Evolutionary conservation across 2,113 vertebrate genomes (phyloP), one percentile per base, ranked within the genome.

Genomic region (Alligator sinensis): DNA sequence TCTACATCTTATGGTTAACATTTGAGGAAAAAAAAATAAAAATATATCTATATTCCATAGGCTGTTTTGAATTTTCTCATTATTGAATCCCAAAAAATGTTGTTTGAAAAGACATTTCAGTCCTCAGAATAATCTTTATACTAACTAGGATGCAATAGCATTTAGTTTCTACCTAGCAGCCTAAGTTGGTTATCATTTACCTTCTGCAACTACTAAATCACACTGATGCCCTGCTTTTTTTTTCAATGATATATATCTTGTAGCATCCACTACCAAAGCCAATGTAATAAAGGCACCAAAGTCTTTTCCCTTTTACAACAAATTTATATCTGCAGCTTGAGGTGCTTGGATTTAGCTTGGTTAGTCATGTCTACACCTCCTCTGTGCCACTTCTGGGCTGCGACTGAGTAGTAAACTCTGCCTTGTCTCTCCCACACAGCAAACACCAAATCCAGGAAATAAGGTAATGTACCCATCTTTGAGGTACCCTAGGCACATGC

Each of bases 261-360:
- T 88, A 61, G 59, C 75, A 11, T 5, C 16, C 11, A 78, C 3
- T 18, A 21, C 63, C 22, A 88, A 83, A 86, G 61, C 57, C 94
- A 82, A 87, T 76, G 25, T 30, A 55, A 17, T 7, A 54, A 58
- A 22, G 25, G 3, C 47, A 64, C 61, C 11, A 60, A 5, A 64
- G 0, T 2, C 6, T 82, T 93, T 25, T 63, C n/a, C 4, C 24
- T 1, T 0, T 18, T 84, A 8, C 16, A 68, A 5, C 18, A 38
- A 72, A 59, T 59, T 77, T 25, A 19, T 63, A 12, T 57, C 18
- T 16, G 9, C 15, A 63, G 21, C 55, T 89, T 75, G 11, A 0
- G 0, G 1, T 47, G 12, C 68, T 3, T 4, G 38, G 74, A 30
- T 63, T 28, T 1, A 5, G 11, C 15, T 61, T 72, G 38, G 47